Base-by-base conservation (phyloP, 2,113 vertebrate genomes). In the Prietella phreatophila region DNA sequence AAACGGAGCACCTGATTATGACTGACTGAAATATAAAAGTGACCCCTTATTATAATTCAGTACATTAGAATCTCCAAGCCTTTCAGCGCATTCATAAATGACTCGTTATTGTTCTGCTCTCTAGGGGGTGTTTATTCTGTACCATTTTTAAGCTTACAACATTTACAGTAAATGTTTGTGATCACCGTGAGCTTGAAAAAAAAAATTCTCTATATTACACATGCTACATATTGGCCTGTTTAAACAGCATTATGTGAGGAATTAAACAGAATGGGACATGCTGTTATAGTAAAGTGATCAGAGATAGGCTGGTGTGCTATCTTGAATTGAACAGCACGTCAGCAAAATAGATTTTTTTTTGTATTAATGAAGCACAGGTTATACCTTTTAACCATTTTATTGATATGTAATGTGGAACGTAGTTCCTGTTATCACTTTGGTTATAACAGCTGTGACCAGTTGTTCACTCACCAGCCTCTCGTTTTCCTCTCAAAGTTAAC, bases 1-100 rank as follows among this genome's bases (percentile, higher is more conserved):
- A 91, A 89, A 78, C 91, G 90, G 81, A 47, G 90, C 85, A 87
- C 53, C 82, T 84, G 75, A 92, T 93, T 91, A 47, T 67, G 1
- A 14, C 0, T 4, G 10, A 14, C 42, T 50, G 39, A 79, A 55
- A 8, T 79, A 6, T 50, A 78, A 27, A 78, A 15, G 50, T 56
- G n/a, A 20, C n/a, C 3, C 14, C 13, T 79, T 10, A 10, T 30
- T 33, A 56, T 79, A 53, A 79, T 55, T 15, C 2, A 8, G 47
- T 30, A 17, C 5, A 79, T 55, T n/a, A 30, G 15, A 79, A n/a
- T 5, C 27, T 30, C 27, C 4, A 7, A 79, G 50, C n/a, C n/a
- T 15, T 20, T 56, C 6, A 56, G n/a, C n/a, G 30, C 53, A 19
- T 11, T 15, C 75, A 27, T 27, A 53, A 47, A 27, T 50, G 0